Evolutionary conservation across 1,140 invertebrate genomes (phyloP).

Genomic region (Pseudoatta argentina): DNA sequence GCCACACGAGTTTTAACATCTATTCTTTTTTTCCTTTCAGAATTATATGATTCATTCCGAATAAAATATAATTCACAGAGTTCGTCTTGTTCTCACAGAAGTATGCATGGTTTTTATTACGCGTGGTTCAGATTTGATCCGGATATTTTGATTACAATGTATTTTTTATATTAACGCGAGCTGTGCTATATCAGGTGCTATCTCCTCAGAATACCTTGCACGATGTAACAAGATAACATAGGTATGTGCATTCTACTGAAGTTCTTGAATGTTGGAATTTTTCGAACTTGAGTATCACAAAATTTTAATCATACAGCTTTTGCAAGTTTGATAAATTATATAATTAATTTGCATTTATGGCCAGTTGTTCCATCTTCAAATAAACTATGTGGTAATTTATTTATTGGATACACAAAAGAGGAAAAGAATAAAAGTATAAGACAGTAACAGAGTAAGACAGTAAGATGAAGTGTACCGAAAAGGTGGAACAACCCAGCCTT

Average conservation of each 20-base stretch:
- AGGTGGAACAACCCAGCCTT: no score
- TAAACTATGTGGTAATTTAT: no score
- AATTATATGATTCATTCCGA: not conserved
- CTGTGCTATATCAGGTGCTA: not conserved
- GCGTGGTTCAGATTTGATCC: slow-evolving; percentile 17
- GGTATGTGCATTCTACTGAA: not conserved
- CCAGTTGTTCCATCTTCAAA: no score
- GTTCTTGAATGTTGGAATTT: not conserved
- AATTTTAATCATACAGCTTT: not conserved
- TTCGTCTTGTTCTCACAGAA: not conserved
- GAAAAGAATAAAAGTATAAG: no score
- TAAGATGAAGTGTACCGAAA: no score
- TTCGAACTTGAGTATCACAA: not conserved
- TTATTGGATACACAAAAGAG: no score
- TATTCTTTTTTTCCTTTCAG: not conserved
- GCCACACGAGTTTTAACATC: slow-evolving; percentile 3
- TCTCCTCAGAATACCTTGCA: not conserved
- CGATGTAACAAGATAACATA: not conserved
- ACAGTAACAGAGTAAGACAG: no score
- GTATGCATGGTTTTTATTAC: slow-evolving; percentile 21
- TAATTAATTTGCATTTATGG: no score
- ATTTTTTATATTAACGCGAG: not conserved
- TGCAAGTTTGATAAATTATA: not conserved
- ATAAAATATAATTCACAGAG: not conserved
- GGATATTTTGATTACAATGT: slow-evolving; percentile 32